Evolutionary conservation across 2,797 vertebrate genomes (phyloP).

Genomic region (Botia almorhae): DNA sequence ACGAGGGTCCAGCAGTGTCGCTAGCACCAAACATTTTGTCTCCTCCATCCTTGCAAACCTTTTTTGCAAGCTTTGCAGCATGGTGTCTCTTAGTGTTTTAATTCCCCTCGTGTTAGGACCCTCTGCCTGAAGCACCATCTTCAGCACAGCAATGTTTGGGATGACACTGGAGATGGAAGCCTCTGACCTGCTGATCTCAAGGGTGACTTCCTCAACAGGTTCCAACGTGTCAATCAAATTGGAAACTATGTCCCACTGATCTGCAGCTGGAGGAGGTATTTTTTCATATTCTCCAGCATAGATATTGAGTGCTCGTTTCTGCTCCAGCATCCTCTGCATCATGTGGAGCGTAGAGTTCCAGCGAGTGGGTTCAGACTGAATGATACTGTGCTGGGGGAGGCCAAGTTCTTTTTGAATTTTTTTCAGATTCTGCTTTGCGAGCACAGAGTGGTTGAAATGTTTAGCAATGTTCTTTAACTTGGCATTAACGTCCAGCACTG

Average conservation of each 20-base stretch:
- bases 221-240: conserved; percentile 42
- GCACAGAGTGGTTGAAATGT: conserved; percentile 49
- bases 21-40: conserved; percentile 44
- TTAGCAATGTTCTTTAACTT: conserved; percentile 33
- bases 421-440: conserved; percentile 38
- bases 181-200: conserved; percentile 40
- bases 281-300: conserved; percentile 26
- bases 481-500: conserved; percentile 24
- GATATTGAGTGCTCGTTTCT: conserved; percentile 29
- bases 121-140: conserved; percentile 44
- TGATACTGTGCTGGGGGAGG: conserved; percentile 25
- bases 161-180: conserved; percentile 40
- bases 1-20: conserved; percentile 45
- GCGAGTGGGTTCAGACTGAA: conserved; percentile 37
- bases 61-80: conserved; percentile 36
- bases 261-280: conserved; percentile 2
- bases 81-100: too few relatives aligned
- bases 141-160: conserved; percentile 39
- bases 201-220: conserved; percentile 40
- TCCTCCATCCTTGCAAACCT: conserved; percentile 29
- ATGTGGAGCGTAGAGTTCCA: conserved; percentile 47
- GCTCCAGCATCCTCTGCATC: conserved; percentile 51
- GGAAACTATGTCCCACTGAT: conserved; percentile 30
- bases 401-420: conserved; percentile 43
- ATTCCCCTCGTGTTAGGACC: conserved; percentile 15